phyloP scores from a whole-genome alignment of 1,140 invertebrate genomes.

The Stegodyphus dumicola region DNA sequence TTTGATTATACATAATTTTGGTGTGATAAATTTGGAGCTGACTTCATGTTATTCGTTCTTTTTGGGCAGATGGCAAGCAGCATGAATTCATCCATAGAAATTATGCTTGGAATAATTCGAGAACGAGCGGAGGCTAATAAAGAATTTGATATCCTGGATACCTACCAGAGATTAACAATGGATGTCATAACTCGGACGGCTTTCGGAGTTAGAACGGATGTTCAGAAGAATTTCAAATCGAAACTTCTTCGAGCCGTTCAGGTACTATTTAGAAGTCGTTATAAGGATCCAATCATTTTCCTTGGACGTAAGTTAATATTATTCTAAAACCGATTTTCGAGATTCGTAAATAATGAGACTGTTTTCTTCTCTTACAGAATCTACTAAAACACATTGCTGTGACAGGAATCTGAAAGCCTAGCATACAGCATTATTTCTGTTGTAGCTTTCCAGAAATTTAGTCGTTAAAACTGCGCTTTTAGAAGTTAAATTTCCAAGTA shows the following conservation, averaged over 20 bases:
- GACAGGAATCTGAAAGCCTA: background rate
- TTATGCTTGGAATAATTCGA: constrained; percentile 63
- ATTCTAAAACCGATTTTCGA: background rate
- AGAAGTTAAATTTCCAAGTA: background rate
- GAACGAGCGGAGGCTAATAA: constrained; percentile 28
- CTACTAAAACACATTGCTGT: background rate
- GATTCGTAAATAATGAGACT: background rate
- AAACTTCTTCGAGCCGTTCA: background rate
- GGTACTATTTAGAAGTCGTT: background rate
- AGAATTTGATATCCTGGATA: constrained; percentile 20
- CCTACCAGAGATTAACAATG: constrained; percentile 55
- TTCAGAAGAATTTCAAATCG: constrained; percentile 37
- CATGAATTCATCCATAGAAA: constrained; percentile 66
- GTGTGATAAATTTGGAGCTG: too few relatives aligned
- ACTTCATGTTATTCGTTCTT: too few relatives aligned
- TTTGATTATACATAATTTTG: too few relatives aligned
- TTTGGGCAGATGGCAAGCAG: constrained; percentile 64
- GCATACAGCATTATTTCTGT: background rate
- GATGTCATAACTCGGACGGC: constrained; percentile 60
- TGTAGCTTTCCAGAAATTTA: background rate
- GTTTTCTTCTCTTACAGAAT: background rate
- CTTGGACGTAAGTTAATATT: constrained; percentile 28
- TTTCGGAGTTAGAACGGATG: constrained; percentile 64
- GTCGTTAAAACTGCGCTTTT: background rate
- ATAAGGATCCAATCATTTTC: constrained; percentile 3